Evolutionary conservation across 2,113 vertebrate genomes (phyloP), one percentile per base, ranked within the genome.

Genomic region (Prinia subflava): DNA sequence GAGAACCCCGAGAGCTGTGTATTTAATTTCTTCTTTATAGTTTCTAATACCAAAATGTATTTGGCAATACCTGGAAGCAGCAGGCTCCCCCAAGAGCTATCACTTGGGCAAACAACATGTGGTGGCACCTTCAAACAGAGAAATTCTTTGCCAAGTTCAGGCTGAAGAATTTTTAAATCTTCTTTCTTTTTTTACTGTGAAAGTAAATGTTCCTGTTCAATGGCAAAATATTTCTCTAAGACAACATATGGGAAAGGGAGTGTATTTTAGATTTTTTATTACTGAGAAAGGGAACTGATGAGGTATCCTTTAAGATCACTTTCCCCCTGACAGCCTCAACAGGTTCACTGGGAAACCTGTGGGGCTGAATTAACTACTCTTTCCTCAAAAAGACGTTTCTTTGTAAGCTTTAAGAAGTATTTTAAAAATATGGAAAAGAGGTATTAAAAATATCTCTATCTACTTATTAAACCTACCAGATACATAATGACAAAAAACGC

Each of bases 1-100:
- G 35, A 94, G 71, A 90, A 79, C 18, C 11, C 46, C 60, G 39
- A 62, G 73, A 89, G 55, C 68, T 82, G 60, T 0, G 0, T 27
- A 57, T 60, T 87, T 92, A 1, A 41, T 52, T 70, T 92, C 24
- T 67, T 59, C 44, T 56, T 94, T 37, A 21, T 30, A 50, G 76
- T 63, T 84, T 81, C 41, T 74, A 80, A 90, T 75, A 81, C 10
- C 39, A 87, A 86, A 86, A 78, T 33, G 20, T 63, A 37, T 39
- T 79, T 71, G 42, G 69, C 73, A 84, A 42, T 16, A 75, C 52
- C 87, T 56, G 65, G 74, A 33, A 84, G 49, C 60, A 71, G 39
- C 78, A 28, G 56, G 65, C 25, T 88, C 42, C 80, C 59, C 37
- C 47, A 55, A 37, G 89, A 84, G 39, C 39, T 42, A 50, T 57